Base-by-base conservation (phyloP, 2,113 vertebrate species). In the Gnathonemus echidnorhynchus region DNA sequence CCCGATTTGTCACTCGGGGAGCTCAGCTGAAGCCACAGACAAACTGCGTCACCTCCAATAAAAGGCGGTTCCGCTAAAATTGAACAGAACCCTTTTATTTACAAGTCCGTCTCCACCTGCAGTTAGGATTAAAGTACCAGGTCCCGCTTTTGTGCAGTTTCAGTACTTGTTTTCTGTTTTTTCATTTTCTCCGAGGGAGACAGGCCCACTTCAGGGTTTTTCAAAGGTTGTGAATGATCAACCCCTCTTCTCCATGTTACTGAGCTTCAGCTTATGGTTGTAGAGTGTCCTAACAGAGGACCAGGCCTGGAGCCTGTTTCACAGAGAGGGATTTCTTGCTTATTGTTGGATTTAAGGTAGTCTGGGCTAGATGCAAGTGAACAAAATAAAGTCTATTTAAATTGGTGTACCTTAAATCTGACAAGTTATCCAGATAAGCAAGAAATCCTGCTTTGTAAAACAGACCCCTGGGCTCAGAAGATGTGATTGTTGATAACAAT, bases 1-100 rank as follows among this genome's bases (percentile, higher is more conserved):
- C 95, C 96, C 92, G 9, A 96, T 94, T 95, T 96, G 93, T 95
- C 94, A 90, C 92, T 93, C 93, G 94, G 93, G 93, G 53, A 90
- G 93, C 94, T 94, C 92, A 90, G 90, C 92, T 92, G 94, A 93
- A 93, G 94, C 93, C 93, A 92, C 94, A 93, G 94, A 92, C 94
- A 92, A 93, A 90, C 90, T 90, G 84, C 89, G 35, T 58, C 52
- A n/a, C 56, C 42, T 46, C 24, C 24, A 31, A 58, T 62, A 87
- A 49, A 83, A 53, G 70, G 49, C 24, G 21, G 24, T 85, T 89
- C 53, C n/a, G 0, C 46, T 80, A 50, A 31, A 84, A 45, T 46
- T 13, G 46, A 39, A 39, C 89, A 45, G 7, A 85, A 49, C 35
- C 27, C 52, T 58, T 86, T 84, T 58, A 49, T 89, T 85, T 89